Evolutionary conservation across 1,140 invertebrate genomes (phyloP).

Genomic region (Monochamus saltuarius): DNA sequence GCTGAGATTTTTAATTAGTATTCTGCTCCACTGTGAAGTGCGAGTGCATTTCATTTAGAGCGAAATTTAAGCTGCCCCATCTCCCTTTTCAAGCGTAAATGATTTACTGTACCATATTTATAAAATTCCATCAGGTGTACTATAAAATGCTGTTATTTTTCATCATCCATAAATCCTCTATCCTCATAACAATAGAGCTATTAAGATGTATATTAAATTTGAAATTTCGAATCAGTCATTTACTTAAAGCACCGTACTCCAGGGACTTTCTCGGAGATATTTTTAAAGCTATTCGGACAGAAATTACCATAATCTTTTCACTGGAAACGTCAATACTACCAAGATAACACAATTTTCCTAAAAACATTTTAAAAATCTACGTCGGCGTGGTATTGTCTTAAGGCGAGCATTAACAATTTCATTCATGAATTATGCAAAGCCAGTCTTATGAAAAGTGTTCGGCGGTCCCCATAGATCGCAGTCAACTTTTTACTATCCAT

Average conservation of each 20-base stretch:
- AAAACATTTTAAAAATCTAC: slow-evolving; percentile 34
- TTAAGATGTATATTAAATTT: slow-evolving; percentile 13
- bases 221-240: slow-evolving; percentile 26
- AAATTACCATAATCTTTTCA: slow-evolving; percentile 32
- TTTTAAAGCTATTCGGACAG: slow-evolving; percentile 27
- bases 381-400: slow-evolving; percentile 27
- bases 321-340: slow-evolving; percentile 23
- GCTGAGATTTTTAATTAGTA: too few species aligned
- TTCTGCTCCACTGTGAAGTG: too few species aligned
- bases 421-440: slow-evolving; percentile 29
- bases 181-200: too few species aligned
- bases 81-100: too few species aligned
- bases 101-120: too few species aligned
- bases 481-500: slow-evolving; percentile 24
- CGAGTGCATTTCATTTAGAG: too few species aligned
- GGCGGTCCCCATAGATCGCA: slow-evolving; percentile 26
- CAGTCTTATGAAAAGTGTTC: slow-evolving; percentile 30
- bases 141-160: too few species aligned
- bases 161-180: too few species aligned
- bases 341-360: slow-evolving; percentile 33
- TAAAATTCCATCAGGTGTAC: too few species aligned
- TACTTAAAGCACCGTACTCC: slow-evolving; percentile 16
- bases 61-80: too few species aligned
- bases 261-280: slow-evolving; percentile 17
- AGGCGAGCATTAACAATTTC: slow-evolving; percentile 33